phyloP scores from a whole-genome alignment of 2,113 vertebrate genomes.

The Zingel zingel region DNA sequence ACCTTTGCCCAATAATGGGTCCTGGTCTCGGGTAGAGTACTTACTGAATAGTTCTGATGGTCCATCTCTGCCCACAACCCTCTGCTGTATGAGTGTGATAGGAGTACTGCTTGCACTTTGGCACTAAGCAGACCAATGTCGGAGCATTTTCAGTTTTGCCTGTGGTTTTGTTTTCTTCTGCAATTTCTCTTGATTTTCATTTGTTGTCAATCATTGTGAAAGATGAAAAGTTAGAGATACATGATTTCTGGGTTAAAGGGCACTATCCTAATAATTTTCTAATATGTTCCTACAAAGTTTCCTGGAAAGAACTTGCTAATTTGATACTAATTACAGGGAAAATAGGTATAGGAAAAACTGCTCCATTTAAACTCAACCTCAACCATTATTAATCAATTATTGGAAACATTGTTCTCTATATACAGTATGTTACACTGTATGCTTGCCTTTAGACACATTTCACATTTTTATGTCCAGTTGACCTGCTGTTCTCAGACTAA shows the following conservation, averaged over 20 bases:
- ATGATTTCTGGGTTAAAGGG: not conserved
- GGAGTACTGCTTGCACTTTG: conserved; percentile 48
- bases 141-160: not conserved
- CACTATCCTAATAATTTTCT: not conserved
- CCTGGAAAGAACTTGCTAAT: not conserved
- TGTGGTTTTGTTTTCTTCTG: not conserved
- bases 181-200: not conserved
- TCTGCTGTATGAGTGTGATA: conserved; percentile 58
- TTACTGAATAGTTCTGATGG: conserved; percentile 83
- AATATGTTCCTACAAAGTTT: not conserved
- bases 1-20: conserved; percentile 94
- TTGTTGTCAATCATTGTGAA: not conserved
- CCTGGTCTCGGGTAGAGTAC: conserved; percentile 91
- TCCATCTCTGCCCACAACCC: rapidly evolving
- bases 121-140: not conserved
- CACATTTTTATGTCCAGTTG: not conserved
- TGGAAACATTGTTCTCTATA: no score
- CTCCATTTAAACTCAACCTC: no score
- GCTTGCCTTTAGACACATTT: not conserved
- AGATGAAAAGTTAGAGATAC: not conserved
- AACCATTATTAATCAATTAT: no score
- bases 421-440: not conserved
- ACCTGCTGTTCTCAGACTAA: not conserved
- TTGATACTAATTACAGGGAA: not conserved
- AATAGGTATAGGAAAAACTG: no score